Evolutionary conservation across 1,140 invertebrate species (phyloP).

Genomic region (Drosophila burlai): DNA sequence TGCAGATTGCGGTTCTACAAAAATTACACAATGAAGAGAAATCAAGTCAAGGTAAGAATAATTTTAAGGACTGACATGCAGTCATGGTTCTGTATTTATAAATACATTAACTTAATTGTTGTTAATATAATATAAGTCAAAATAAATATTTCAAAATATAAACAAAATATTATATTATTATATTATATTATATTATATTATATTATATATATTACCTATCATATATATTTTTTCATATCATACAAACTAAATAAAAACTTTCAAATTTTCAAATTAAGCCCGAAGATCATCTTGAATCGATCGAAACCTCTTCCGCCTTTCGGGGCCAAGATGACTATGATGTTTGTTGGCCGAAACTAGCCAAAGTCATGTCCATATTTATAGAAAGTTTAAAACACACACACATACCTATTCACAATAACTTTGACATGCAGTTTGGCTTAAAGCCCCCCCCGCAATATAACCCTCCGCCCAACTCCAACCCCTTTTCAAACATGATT

Average conservation of each 20-base stretch:
- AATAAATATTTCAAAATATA: too few species aligned
- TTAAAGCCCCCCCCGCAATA: conserved; percentile 9
- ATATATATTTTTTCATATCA: too few species aligned
- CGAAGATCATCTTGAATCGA: not conserved
- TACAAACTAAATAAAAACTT: not conserved
- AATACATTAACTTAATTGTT: fast-evolving
- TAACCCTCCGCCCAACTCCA: not conserved
- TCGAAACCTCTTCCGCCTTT: not conserved
- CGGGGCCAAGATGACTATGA: conserved; percentile 7
- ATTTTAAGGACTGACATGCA: not conserved
- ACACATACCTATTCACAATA: conserved; percentile 42
- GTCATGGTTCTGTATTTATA: not conserved
- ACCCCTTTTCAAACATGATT: conserved; percentile 59
- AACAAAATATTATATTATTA: too few species aligned
- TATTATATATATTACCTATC: too few species aligned
- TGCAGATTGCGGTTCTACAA: not conserved
- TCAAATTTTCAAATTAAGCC: not conserved
- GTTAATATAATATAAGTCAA: not conserved
- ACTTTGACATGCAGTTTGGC: conserved; percentile 57
- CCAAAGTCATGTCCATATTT: conserved; percentile 69
- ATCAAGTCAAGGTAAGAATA: not conserved
- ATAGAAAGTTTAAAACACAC: conserved; percentile 72
- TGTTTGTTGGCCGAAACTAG: conserved; percentile 30
- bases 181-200: too few species aligned
- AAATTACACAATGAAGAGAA: too few species aligned